Evolutionary conservation across 1,140 invertebrate species (phyloP), one percentile per base, ranked within the genome.

Genomic region (Atta cephalotes): DNA sequence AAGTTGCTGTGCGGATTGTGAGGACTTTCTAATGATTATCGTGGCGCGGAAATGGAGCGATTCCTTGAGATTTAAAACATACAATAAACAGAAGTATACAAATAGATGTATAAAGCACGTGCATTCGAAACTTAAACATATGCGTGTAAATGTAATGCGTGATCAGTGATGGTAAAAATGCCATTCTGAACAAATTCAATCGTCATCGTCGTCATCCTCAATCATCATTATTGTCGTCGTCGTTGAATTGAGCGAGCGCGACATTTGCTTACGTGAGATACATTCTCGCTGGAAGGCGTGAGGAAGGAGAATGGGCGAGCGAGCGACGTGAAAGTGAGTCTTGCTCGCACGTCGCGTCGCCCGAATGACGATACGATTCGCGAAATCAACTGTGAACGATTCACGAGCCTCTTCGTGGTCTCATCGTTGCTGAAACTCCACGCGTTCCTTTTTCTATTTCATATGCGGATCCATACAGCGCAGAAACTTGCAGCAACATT

Each of bases 291-390:
- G 25, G 31, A 82, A 58, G 25, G 45, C 86, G 72, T 66, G 49
- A 85, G 86, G 86, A 79, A 77, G 86, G 79, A 80, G 85, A 85
- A 84, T 35, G 51, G 9, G 31, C 49, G 39, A 80, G 58, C 71
- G 71, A 71, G 21, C 72, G 35, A 81, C 45, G 63, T 65, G 35
- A 84, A 84, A 84, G 78, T 81, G 78, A 81, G 49, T 80, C 66
- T 62, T 85, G 31, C 76, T 66, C 74, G 71, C 51, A 16, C 45
- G 39, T 39, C 21, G 62, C 31, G 45, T 66, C 31, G 56, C 68
- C 25, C 56, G 80, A 62, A 63, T n/a, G 56, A 35, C 56, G 70
- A 84, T 74, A 62, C 56, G 25, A 58, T 76, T 84, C 56, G 65
- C 79, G 16, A 58, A 31, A 25, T 78, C 25, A 66, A 56, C 49